phyloP scores from a whole-genome alignment of 2,113 vertebrate species.

The Cephalopholis sonnerati region DNA sequence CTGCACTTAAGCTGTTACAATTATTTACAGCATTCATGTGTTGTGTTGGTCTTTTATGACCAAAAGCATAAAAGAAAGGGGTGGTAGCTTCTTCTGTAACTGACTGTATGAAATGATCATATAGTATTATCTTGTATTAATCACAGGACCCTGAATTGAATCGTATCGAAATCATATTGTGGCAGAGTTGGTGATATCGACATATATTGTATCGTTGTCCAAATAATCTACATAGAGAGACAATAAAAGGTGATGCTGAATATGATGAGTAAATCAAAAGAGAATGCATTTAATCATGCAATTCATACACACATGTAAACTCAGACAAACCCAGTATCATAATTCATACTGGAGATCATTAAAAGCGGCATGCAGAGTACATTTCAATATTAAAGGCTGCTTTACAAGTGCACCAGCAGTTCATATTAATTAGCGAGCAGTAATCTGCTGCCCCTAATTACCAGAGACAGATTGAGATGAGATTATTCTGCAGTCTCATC shows the following conservation, averaged over 20 bases:
- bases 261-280: slow-evolving; percentile 21
- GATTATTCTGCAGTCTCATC: slow-evolving; percentile 55
- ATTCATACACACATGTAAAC: not conserved
- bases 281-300: slow-evolving; percentile 12
- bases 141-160: too few species aligned
- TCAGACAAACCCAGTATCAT: not conserved
- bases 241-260: not conserved
- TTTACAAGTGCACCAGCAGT: slow-evolving; percentile 46
- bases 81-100: too few species aligned
- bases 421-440: slow-evolving; percentile 46
- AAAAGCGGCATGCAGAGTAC: slow-evolving; percentile 5
- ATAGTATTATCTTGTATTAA: too few species aligned
- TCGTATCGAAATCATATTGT: too few species aligned
- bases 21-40: too few species aligned
- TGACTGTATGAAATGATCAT: too few species aligned
- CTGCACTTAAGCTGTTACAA: too few species aligned
- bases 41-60: too few species aligned
- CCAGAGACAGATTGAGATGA: slow-evolving; percentile 59
- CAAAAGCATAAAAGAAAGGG: too few species aligned
- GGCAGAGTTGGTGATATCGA: too few species aligned
- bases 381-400: slow-evolving; percentile 43
- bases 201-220: too few species aligned
- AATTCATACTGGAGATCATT: slow-evolving; percentile 24
- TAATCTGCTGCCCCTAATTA: slow-evolving; percentile 67
- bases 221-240: not conserved